Base-by-base conservation (phyloP, 2,113 vertebrate species). In the Larimichthys polyactis region DNA sequence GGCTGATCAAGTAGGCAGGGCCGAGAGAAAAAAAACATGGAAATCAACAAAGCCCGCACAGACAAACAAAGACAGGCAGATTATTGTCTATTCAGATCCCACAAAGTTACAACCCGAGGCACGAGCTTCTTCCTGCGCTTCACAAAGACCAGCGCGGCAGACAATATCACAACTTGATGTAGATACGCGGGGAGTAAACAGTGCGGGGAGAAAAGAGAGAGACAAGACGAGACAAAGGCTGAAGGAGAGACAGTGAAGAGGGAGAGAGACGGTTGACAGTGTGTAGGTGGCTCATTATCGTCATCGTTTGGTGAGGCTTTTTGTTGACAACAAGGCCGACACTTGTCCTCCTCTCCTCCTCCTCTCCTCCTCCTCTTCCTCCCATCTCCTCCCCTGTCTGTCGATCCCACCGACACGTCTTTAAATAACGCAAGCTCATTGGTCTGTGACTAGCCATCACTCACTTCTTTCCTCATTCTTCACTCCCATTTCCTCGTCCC, bases 231-330 rank as follows among this genome's bases (percentile, higher is more conserved):
- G 69, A 89, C 76, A 89, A 78, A 83, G 82, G 81, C 80, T 77
- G 85, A 83, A 70, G 79, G 76, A 74, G 82, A 85, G 76, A 79
- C 63, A 57, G 82, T 59, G 81, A 85, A 74, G 74, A 75, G 79
- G 74, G 74, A 87, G 86, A 87, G 43, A 65, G 80, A 48, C 51
- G 73, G 76, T 44, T 92, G 92, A 92, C 92, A 90, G 90, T 73
- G 86, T 88, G 93, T 90, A 88, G 93, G 93, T 80, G 92, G 88
- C 76, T 94, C 86, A 90, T 91, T 92, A 92, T 90, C 87, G 86
- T 87, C 85, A 66, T 92, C 83, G 78, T 85, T 88, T 78, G 83
- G 82, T 87, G 85, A 83, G 79, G 87, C 85, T 90, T 91, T 92
- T 85, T 91, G 93, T 92, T 92, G 93, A 91, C 90, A 91, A 92